Base-by-base conservation (phyloP, 2,797 vertebrate genomes). In the Fundulus diaphanus region DNA sequence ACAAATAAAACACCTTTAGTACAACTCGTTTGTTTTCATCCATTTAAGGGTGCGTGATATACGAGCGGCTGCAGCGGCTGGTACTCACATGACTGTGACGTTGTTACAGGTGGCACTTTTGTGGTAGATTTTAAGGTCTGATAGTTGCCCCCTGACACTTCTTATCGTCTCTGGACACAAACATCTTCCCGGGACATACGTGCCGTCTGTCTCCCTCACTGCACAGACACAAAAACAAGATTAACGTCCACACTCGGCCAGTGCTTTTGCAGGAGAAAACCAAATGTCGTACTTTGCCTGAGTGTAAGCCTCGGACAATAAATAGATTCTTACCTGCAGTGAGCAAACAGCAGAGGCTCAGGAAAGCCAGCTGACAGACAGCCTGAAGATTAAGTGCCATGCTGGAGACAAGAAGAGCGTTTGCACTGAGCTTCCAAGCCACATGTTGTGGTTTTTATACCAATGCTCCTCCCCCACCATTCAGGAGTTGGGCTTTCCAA, bases 71-170 rank as follows among this genome's bases (percentile, higher is more conserved):
- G 67, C 35, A 72, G 56, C 51, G 42, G 72, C 7, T 68, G 33
- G 18, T 85, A 93, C 95, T 94, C 83, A 96, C 95, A 96, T 95
- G 54, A 96, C 90, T 69, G 94, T 94, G 18, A 89, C 13, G 44
- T 69, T 87, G 67, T 73, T 18, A 56, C 96, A 96, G 51, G 40
- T 85, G n/a, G 85, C 51, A 75, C 82, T 90, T 72, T 70, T 90
- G 11, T 63, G 81, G n/a, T 59, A 74, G 29, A 96, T 81, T 0
- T 0, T 18, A 13, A 95, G 87, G 9, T 90, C 85, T 68, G 68
- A 84, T 44, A 95, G 72, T 7, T 76, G 80, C 7, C 89, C 89
- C 56, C 70, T 76, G 72, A 94, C 71, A 1, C 59, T 29, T 0
- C 0, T 11, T 33, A 79, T 76, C 0, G 76, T 82, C 0, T 65